phyloP scores from a whole-genome alignment of 2,113 vertebrate genomes.

The Phalacrocorax aristotelis region DNA sequence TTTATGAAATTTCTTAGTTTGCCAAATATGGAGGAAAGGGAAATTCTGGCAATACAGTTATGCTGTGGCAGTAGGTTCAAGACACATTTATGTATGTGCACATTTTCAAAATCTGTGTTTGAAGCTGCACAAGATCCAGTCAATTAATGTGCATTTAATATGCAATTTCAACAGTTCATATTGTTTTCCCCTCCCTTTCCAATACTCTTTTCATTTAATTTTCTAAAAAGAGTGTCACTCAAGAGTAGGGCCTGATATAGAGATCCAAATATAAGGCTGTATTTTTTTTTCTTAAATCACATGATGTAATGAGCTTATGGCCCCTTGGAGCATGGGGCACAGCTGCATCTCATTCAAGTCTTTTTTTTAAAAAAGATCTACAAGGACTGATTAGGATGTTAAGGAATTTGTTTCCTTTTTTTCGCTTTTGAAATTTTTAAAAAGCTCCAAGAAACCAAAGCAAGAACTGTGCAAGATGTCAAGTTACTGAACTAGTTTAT shows the following conservation, averaged over 20 bases:
- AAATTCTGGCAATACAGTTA: neutral
- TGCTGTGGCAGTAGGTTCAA: neutral
- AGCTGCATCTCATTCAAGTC: neutral
- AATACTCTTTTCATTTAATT: neutral
- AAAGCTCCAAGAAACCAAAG: neutral
- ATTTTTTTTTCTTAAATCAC: neutral
- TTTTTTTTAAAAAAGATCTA: neutral
- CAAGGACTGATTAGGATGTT: neutral
- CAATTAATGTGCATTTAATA: neutral
- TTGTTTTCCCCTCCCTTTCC: neutral
- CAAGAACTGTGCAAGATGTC: neutral
- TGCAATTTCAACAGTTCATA: neutral
- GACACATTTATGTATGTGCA: neutral
- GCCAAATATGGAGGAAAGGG: neutral
- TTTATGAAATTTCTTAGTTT: neutral
- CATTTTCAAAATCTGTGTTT: neutral
- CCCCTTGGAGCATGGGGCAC: neutral
- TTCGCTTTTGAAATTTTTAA: neutral
- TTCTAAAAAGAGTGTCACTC: neutral
- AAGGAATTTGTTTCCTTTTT: neutral
- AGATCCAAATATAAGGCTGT: neutral
- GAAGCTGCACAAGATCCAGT: neutral
- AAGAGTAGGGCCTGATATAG: neutral
- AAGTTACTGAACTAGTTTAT: neutral
- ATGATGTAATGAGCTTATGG: neutral